phyloP scores from a whole-genome alignment of 2,888 invertebrate genomes.

The Oscheius onirici region DNA sequence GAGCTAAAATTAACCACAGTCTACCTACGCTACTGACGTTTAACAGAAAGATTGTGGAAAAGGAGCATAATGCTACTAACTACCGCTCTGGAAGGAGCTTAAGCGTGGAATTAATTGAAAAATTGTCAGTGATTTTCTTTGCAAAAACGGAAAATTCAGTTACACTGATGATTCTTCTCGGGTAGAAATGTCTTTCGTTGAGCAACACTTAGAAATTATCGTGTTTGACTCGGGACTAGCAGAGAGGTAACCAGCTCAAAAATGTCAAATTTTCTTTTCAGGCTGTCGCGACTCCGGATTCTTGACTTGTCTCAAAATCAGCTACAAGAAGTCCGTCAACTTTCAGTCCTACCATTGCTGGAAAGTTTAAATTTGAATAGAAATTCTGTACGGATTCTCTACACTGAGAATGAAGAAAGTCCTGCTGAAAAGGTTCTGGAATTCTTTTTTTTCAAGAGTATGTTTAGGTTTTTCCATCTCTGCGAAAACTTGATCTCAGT shows the following conservation, averaged over 20 bases:
- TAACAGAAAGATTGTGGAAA: constrained; percentile 13
- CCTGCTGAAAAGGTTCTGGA: too few relatives aligned
- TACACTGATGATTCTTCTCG: constrained; percentile 5
- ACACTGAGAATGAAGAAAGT: not conserved
- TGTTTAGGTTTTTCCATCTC: constrained; percentile 29
- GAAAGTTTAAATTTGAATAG: not conserved
- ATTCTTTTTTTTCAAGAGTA: too few relatives aligned
- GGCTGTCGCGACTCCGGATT: not conserved
- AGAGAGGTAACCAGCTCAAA: not conserved
- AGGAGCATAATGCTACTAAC: constrained; percentile 1
- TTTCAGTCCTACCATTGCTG: constrained; percentile 1
- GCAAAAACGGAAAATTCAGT: not conserved
- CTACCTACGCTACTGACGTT: constrained; percentile 15
- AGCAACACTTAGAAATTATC: constrained; percentile 28
- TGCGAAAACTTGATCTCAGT: constrained; percentile 39
- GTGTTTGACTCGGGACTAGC: constrained; percentile 13
- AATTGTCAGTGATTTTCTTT: not conserved
- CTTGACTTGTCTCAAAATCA: constrained; percentile 20
- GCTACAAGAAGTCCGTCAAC: constrained; percentile 12
- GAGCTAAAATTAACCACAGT: constrained; percentile 34
- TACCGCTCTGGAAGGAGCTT: constrained; percentile 24
- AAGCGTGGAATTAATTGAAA: constrained; percentile 27
- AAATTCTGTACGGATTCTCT: constrained; percentile 3
- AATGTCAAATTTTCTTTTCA: not conserved
- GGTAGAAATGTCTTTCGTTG: not conserved